Base-by-base conservation (phyloP, 2,888 invertebrate species). In the Coenonympha glycerion region DNA sequence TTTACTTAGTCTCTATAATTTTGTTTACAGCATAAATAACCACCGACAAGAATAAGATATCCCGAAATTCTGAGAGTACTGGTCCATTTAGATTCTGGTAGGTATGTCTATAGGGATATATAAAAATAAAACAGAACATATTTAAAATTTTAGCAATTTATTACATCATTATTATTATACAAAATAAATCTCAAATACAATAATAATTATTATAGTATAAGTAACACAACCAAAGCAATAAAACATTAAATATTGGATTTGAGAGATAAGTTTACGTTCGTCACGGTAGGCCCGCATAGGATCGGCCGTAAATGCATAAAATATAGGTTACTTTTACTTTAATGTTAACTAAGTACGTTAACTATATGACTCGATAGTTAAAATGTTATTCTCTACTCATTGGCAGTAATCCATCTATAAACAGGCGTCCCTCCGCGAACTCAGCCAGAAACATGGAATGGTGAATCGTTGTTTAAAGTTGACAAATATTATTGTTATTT, bases 141-240 rank as follows among this genome's bases (percentile, higher is more conserved):
- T 46, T 36, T 59, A 66, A 60, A 73, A 75, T 78, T 80, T 82
- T 79, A 83, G 77, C 82, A 79, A 78, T 87, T 85, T 87, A 86
- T 84, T 87, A 83, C 80, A 82, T 79, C 76, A 79, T 37, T 16
- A 33, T 84, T 84, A 85, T 81, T 77, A 79, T 84, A 85, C 84
- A 86, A 86, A 87, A 86, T 86, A 84, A 84, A 83, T 84, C 79
- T 85, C 85, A 84, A 82, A 83, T 86, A 84, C 78, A 81, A 77
- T 83, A 81, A 81, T 81, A 78, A 80, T 79, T 15, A 13, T 37
- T 73, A 73, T 75, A 78, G 73, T 80, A 82, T 81, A 84, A 81
- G 81, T 85, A 86, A 86, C 86, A 87, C 86, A 87, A 87, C 86
- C 86, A 80, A 86, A 86, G 83, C 84, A 82, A n/a, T n/a, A n/a